Percentiles rank a stretch among this genome's conserved stretches.
Conservation (phyloP, 1,140 invertebrate species). For the Mactra quadrangularis region DNA sequence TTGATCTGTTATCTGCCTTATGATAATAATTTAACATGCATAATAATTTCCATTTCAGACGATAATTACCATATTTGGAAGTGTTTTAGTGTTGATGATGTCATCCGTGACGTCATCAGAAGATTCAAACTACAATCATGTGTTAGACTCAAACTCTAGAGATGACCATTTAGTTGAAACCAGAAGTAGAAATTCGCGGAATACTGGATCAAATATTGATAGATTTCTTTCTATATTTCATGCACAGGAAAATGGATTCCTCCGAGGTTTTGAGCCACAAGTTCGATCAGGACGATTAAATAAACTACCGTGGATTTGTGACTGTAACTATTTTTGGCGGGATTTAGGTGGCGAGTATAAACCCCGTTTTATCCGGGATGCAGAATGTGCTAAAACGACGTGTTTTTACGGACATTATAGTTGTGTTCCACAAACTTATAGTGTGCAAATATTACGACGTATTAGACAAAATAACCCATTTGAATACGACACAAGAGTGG, state of each 20-base stretch:
- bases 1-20: too few species aligned
- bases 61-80: too few species aligned
- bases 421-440: conserved; percentile 30
- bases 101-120: too few species aligned
- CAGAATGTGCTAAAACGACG: conserved; percentile 1
- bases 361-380: conserved; percentile 38
- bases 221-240: not conserved
- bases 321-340: conserved; percentile 37
- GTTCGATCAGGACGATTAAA: not conserved
- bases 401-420: conserved; percentile 50
- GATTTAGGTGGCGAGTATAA: conserved; percentile 18
- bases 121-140: too few species aligned
- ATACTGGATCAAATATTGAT: conserved; percentile 12
- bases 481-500: not conserved
- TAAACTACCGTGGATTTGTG: conserved; percentile 41
- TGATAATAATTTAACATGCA: too few species aligned
- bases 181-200: too few species aligned
- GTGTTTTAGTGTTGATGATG: too few species aligned
- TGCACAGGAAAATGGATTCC: not conserved
- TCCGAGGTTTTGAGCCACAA: not conserved
- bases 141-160: too few species aligned
- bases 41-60: too few species aligned
- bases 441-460: not conserved
- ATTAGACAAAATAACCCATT: not conserved
- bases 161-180: too few species aligned